A percentile compares a stretch with the other conserved stretches of the same genome.
These are phyloP conservation scores for Paramormyrops hopkinsi DNA, from an alignment of 2,797 vertebrate genomes.

Conservation along the genomic window DNA sequence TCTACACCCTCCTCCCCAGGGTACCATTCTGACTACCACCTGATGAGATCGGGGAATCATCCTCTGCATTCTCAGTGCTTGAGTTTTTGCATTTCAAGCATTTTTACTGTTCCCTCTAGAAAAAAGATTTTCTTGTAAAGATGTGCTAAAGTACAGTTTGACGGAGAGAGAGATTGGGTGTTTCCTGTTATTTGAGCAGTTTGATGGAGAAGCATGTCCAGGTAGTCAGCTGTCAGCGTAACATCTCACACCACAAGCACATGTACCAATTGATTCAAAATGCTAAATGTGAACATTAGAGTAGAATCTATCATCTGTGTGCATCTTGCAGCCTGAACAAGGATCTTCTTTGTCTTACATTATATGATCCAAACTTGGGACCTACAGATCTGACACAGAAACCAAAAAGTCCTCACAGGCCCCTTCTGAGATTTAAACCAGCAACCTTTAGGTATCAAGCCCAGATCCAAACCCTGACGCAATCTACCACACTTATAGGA, in stretches of 20 bases:
- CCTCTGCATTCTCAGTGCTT: background rate
- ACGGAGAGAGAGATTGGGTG: background rate
- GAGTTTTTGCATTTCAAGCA: background rate
- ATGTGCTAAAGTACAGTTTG: background rate
- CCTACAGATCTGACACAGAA: background rate
- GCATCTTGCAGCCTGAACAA: background rate
- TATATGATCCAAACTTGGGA: background rate
- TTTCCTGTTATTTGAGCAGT: background rate
- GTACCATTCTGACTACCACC: background rate
- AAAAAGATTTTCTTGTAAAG: background rate
- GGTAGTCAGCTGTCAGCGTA: background rate
- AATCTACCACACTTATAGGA: background rate
- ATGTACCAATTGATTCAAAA: background rate
- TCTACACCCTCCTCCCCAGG: background rate
- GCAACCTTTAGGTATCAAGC: background rate
- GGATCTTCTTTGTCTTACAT: background rate
- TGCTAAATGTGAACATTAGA: background rate
- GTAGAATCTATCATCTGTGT: background rate
- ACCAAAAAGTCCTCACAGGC: background rate
- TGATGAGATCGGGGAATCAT: background rate
- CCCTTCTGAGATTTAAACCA: background rate
- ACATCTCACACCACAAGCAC: background rate
- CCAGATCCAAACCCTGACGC: background rate
- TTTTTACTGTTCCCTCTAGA: background rate
- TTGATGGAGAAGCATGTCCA: background rate